phyloP scores from a whole-genome alignment of 2,888 invertebrate species.

The Brachyptera putata region DNA sequence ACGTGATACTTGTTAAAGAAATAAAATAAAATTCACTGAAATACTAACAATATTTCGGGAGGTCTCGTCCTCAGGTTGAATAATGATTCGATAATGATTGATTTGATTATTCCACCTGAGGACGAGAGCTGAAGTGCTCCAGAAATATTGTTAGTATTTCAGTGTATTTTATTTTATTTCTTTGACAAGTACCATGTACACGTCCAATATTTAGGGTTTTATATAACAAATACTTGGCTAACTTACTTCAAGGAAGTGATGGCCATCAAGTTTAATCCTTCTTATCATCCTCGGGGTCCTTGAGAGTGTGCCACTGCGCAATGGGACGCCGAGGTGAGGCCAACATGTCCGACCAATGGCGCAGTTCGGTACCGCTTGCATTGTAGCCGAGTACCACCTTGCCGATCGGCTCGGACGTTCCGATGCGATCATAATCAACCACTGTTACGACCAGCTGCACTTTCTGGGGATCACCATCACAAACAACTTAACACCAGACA shows the following conservation, averaged over 20 bases:
- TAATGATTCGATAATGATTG: no score
- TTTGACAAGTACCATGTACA: no score
- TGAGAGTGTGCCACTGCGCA: conserved; percentile 99
- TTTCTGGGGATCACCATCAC: conserved; percentile 64
- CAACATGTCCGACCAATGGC: conserved; percentile 99
- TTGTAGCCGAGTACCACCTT: conserved; percentile 96
- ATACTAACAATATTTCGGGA: no score
- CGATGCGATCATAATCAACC: conserved; percentile 99
- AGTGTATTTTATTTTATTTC: no score
- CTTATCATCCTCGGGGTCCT: conserved; percentile 94
- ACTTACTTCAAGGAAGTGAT: neutral
- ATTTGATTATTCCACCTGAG: no score
- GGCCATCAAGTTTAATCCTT: conserved; percentile 57
- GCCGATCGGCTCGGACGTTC: conserved; percentile 99
- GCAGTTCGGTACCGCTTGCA: conserved; percentile 94
- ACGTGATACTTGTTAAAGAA: no score
- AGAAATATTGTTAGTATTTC: no score
- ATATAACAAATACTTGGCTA: neutral
- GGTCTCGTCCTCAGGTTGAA: no score
- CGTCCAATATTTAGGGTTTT: no score
- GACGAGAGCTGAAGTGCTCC: no score
- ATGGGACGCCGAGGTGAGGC: conserved; percentile 98
- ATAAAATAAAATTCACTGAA: no score
- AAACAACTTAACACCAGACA: no score
- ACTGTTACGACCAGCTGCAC: conserved; percentile 98